phyloP scores from a whole-genome alignment of 1,140 invertebrate species.

The Pseudoatta argentina region DNA sequence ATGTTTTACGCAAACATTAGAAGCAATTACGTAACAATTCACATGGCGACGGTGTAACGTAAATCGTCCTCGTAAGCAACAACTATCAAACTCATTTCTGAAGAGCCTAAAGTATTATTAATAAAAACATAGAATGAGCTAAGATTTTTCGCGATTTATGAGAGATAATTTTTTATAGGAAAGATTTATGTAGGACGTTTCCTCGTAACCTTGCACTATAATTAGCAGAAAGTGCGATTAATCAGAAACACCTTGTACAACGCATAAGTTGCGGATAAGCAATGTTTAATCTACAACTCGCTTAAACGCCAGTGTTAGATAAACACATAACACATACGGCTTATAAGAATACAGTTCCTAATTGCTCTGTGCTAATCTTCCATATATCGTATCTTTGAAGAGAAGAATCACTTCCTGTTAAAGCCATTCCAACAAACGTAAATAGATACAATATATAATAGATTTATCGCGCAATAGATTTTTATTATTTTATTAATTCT shows the following conservation, averaged over 20 bases:
- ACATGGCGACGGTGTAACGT: background rate
- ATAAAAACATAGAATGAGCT: background rate
- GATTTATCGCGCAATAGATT: background rate
- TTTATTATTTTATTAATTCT: conserved; percentile 6
- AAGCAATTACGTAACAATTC: conserved; percentile 3
- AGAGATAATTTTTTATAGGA: conserved; percentile 17
- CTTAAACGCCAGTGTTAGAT: conserved; percentile 41
- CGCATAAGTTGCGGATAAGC: background rate
- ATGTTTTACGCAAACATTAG: conserved; percentile 1
- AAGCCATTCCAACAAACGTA: background rate
- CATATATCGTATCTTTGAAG: conserved; percentile 30
- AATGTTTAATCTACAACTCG: conserved; percentile 41
- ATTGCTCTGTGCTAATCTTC: conserved; percentile 53
- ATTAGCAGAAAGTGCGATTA: conserved; percentile 19
- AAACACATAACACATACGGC: background rate
- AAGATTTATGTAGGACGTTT: background rate
- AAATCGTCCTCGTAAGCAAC: conserved; percentile 47
- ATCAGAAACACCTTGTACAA: conserved; percentile 28
- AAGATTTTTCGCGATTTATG: background rate
- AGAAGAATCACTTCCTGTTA: background rate
- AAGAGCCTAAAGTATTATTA: conserved; percentile 27
- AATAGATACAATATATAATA: background rate
- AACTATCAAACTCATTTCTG: conserved; percentile 19
- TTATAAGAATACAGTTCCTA: conserved; percentile 70
- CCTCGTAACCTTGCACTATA: background rate